Evolutionary conservation across 2,113 vertebrate species (phyloP).

Genomic region (Sitta europaea): DNA sequence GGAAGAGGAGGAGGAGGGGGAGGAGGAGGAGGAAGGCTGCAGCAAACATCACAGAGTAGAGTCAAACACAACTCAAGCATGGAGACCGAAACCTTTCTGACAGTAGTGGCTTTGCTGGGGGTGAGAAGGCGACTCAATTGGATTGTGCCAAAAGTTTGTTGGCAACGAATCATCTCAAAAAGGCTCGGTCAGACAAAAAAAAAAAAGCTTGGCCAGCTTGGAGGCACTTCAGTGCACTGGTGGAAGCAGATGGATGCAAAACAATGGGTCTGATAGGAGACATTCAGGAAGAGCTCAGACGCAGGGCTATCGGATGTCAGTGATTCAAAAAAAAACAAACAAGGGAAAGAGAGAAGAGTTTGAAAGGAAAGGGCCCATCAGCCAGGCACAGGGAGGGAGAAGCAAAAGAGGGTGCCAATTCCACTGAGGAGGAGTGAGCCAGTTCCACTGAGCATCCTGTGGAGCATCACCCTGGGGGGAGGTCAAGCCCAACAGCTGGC

Average conservation of each 20-base stretch:
- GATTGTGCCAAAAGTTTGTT: conserved; percentile 13
- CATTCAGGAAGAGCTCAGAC: conserved; percentile 28
- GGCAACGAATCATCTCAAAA: conserved; percentile 27
- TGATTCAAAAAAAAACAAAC: neutral
- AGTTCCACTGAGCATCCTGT: conserved; percentile 61
- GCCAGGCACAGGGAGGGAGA: conserved; percentile 48
- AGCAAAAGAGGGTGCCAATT: conserved; percentile 66
- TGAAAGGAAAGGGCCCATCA: conserved; percentile 37
- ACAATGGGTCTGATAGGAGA: conserved; percentile 43
- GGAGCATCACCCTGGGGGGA: neutral
- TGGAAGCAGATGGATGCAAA: conserved; percentile 48
- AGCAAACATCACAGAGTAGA: conserved; percentile 49
- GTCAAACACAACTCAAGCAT: conserved; percentile 68
- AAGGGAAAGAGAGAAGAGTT: neutral
- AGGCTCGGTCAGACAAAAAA: neutral
- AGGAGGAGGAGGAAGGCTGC: neutral
- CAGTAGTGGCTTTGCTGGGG: conserved; percentile 1
- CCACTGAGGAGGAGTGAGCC: conserved; percentile 19
- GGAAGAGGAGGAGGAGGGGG: neutral
- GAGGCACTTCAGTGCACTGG: neutral
- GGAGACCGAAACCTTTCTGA: conserved; percentile 46
- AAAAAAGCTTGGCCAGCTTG: neutral
- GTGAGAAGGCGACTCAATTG: neutral
- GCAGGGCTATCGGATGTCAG: neutral
- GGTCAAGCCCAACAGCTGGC: neutral